Percentiles rank a stretch among this genome's conserved stretches.
Evolutionary conservation across 2,888 invertebrate species (phyloP).

Genomic region (Cerastoderma edule): DNA sequence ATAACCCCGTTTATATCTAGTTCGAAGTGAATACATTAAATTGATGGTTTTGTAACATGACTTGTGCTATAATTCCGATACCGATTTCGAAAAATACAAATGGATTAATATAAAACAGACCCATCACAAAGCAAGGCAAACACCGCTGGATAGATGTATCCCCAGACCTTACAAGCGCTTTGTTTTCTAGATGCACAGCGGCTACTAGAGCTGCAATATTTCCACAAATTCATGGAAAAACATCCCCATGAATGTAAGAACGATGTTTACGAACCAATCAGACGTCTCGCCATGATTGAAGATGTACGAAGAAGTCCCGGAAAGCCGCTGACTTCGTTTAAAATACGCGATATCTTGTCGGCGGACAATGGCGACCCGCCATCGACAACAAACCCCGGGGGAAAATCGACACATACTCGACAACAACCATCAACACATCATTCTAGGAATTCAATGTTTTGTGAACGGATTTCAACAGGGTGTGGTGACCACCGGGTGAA

Average conservation of each 20-base stretch:
- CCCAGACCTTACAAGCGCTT: constrained; percentile 29
- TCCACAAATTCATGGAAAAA: constrained; percentile 45
- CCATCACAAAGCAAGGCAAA: no score
- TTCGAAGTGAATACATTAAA: no score
- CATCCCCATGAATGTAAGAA: constrained; percentile 20
- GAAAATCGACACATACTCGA: no score
- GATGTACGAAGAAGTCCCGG: constrained; percentile 63
- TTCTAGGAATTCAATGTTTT: no score
- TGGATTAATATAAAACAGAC: background rate
- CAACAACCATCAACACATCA: no score
- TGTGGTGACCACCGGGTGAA: background rate
- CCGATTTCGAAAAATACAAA: no score
- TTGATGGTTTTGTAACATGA: no score
- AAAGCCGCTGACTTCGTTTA: constrained; percentile 77
- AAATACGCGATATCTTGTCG: constrained; percentile 74
- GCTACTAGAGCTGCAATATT: constrained; percentile 38
- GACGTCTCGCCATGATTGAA: constrained; percentile 32
- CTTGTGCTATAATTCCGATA: no score
- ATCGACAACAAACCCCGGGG: no score
- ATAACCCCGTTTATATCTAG: no score
- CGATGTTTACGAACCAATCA: constrained; percentile 33
- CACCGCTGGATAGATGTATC: constrained; percentile 20
- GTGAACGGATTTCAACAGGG: background rate
- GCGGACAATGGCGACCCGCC: background rate
- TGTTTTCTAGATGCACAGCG: constrained; percentile 37